Percentiles rank a stretch among this genome's conserved stretches.
These are phyloP conservation scores for Nudaria mundana DNA, from an alignment of 2,888 invertebrate species.

Conservation along the genomic window DNA sequence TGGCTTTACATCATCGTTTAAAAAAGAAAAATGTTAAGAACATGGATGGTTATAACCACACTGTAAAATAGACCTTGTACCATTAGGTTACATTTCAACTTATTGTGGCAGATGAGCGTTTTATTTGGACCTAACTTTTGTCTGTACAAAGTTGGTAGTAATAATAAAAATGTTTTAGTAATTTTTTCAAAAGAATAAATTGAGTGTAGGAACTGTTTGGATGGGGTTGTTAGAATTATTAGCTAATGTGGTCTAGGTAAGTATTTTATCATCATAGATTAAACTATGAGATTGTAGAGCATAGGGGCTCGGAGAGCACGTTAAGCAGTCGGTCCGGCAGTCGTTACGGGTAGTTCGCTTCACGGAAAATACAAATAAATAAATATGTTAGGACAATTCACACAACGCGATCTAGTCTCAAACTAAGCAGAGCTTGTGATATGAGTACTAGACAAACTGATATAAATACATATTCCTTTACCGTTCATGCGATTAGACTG, in stretches of 20 bases:
- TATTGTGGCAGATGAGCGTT: slow-evolving; percentile 2
- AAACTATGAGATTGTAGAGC: too few species aligned
- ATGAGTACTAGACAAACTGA: too few species aligned
- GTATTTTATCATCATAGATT: too few species aligned
- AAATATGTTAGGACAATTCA: too few species aligned
- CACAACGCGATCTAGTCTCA: too few species aligned
- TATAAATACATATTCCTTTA: too few species aligned
- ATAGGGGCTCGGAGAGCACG: too few species aligned
- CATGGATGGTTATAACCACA: slow-evolving; percentile 15
- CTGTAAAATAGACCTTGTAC: slow-evolving; percentile 13
- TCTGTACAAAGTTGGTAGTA: slow-evolving; percentile 25
- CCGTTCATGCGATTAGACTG: too few species aligned
- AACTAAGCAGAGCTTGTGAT: too few species aligned
- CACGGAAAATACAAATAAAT: too few species aligned
- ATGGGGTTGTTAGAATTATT: slow-evolving; percentile 16
- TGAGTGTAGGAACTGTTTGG: slow-evolving; percentile 17
- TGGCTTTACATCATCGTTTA: slow-evolving; percentile 67
- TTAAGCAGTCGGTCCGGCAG: too few species aligned
- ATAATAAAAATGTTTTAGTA: slow-evolving; percentile 31
- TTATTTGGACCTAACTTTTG: slow-evolving; percentile 17
- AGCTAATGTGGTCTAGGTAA: slow-evolving; percentile 8
- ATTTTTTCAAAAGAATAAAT: slow-evolving; percentile 22
- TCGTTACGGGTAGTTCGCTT: too few species aligned
- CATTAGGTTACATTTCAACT: slow-evolving; percentile 2
- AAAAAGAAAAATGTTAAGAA: slow-evolving; percentile 46